Conservation (phyloP, 2,888 invertebrate genomes). For the Scaptomyza cyrtandrae region DNA sequence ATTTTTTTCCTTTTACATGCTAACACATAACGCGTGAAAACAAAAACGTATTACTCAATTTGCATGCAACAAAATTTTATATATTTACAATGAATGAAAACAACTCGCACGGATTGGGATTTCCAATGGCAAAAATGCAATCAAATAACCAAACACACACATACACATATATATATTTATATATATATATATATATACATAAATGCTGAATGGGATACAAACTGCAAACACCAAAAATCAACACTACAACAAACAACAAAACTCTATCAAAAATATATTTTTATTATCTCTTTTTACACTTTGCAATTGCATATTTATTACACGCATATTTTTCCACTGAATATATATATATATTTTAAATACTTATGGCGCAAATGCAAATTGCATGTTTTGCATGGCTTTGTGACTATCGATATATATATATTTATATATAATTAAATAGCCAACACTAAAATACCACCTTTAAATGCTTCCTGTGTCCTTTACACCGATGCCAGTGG, state of each 20-base stretch:
- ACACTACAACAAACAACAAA: conserved; percentile 31
- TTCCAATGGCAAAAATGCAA: conserved; percentile 55
- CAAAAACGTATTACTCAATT: conserved; percentile 42
- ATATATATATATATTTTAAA: conserved; percentile 25
- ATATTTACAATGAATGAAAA: conserved; percentile 48
- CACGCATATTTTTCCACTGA: conserved; percentile 23
- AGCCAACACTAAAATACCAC: conserved; percentile 87
- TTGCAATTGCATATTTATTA: conserved; percentile 24
- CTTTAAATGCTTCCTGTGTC: conserved; percentile 96
- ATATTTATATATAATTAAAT: conserved; percentile 28
- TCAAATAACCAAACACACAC: conserved; percentile 36
- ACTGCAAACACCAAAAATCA: conserved; percentile 12
- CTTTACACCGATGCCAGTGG: conserved; percentile 98
- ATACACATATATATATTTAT: conserved; percentile 10
- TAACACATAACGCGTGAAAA: conserved; percentile 55
- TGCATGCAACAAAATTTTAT: conserved; percentile 63
- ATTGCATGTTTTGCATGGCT: conserved; percentile 46
- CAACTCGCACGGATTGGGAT: conserved; percentile 68
- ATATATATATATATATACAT: conserved; percentile 6
- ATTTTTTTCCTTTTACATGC: conserved; percentile 71
- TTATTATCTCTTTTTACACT: conserved; percentile 7
- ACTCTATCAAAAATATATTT: conserved; percentile 32
- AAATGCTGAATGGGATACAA: conserved; percentile 61
- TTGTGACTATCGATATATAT: conserved; percentile 30
- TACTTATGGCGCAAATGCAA: conserved; percentile 26